A percentile compares a stretch with the other conserved stretches of the same genome.
Conservation (phyloP, 2,888 invertebrate species). For the Agrenia bidenticulata region DNA sequence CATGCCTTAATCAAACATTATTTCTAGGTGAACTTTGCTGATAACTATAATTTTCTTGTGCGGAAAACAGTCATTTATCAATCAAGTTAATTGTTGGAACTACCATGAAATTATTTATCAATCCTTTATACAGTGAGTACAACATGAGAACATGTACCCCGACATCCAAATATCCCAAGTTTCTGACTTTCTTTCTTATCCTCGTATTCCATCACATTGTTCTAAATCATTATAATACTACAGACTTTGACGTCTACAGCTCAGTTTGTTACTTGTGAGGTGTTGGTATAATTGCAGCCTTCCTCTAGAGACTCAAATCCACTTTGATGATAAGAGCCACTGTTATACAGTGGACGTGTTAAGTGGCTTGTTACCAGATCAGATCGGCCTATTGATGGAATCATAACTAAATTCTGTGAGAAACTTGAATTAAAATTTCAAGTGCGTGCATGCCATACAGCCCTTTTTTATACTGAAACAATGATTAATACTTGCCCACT, state of each 20-base stretch:
- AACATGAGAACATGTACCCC: not conserved
- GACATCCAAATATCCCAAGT: not conserved
- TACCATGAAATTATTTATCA: constrained; percentile 3
- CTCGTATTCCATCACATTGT: not conserved
- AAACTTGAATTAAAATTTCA: constrained; percentile 5
- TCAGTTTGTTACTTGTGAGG: not conserved
- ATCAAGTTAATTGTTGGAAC: constrained; percentile 41
- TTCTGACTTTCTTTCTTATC: not conserved
- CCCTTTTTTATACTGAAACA: no score
- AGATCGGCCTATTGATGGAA: not conserved
- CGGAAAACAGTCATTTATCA: constrained; percentile 53
- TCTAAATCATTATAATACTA: not conserved
- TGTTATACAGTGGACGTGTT: not conserved
- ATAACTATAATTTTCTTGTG: constrained; percentile 52
- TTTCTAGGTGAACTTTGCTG: constrained; percentile 43
- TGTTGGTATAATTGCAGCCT: constrained; percentile 15
- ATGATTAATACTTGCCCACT: no score
- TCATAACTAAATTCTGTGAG: not conserved
- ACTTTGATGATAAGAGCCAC: not conserved
- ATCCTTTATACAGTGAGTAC: not conserved
- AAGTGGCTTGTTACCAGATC: constrained; percentile 14
- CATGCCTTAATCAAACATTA: constrained; percentile 51
- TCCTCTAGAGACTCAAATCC: not conserved
- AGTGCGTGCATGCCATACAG: no score
- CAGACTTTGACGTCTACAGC: not conserved